Conservation (phyloP, 2,888 invertebrate species). For the Cabera pusaria region DNA sequence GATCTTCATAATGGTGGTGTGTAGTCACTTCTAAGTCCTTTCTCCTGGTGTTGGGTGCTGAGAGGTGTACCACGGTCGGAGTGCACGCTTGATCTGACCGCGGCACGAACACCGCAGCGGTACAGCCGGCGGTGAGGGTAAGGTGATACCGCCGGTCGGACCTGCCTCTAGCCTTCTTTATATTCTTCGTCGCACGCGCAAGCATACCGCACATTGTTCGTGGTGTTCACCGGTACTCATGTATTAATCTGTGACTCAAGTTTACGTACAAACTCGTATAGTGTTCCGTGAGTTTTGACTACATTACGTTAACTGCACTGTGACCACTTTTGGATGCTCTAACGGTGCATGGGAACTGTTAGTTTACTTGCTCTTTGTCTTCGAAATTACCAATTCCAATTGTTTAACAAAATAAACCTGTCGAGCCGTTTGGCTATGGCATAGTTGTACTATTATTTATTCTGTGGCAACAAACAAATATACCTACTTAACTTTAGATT, state of each 20-base stretch:
- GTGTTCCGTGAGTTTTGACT: too few relatives aligned
- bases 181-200: slow-evolving; percentile 52
- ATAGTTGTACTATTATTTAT: too few relatives aligned
- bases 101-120: slow-evolving; percentile 44
- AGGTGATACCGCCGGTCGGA: slow-evolving; percentile 39
- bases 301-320: slow-evolving; percentile 7
- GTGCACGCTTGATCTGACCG: slow-evolving; percentile 71
- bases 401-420: too few relatives aligned
- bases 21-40: slow-evolving; percentile 53
- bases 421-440: too few relatives aligned
- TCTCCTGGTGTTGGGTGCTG: slow-evolving; percentile 59
- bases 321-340: slow-evolving; percentile 14
- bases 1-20: slow-evolving; percentile 60
- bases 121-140: slow-evolving; percentile 46
- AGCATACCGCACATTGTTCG: slow-evolving; percentile 43
- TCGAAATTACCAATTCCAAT: too few relatives aligned
- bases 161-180: slow-evolving; percentile 54
- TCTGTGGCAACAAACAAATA: too few relatives aligned
- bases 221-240: too few relatives aligned
- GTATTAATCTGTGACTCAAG: too few relatives aligned
- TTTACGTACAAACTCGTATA: too few relatives aligned
- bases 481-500: too few relatives aligned
- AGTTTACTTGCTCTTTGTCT: too few relatives aligned
- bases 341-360: slow-evolving; percentile 12
- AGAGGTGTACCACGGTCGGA: slow-evolving; percentile 70